Conservation (phyloP, 1,140 invertebrate species). For the Colletes gigas region DNA sequence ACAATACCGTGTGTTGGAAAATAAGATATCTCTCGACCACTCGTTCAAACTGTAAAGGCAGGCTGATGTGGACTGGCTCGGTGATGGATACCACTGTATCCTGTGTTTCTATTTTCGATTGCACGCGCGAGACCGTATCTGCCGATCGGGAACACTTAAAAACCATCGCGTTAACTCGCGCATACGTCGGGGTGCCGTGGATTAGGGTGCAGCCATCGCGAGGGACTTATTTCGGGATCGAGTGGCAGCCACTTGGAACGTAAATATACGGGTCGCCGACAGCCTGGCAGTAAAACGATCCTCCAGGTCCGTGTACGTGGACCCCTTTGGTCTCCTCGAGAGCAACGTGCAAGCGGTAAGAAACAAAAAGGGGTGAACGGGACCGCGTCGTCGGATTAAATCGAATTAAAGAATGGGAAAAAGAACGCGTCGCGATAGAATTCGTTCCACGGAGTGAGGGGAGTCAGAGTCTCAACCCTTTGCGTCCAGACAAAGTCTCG, state of each 20-base stretch:
- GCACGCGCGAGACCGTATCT: neutral
- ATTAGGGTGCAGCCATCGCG: constrained; percentile 27
- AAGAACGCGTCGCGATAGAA: constrained; percentile 14
- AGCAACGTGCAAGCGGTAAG: neutral
- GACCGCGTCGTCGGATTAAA: constrained; percentile 4
- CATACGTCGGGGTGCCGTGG: neutral
- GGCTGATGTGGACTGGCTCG: too few relatives aligned
- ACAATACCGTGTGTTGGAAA: too few relatives aligned
- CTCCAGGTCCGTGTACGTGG: neutral
- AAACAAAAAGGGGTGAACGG: neutral
- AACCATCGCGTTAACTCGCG: constrained; percentile 17
- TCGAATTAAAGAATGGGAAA: constrained; percentile 13
- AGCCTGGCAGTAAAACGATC: constrained; percentile 24
- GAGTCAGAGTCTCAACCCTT: constrained; percentile 16
- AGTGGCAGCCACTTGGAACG: constrained; percentile 52
- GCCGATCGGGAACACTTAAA: constrained; percentile 19
- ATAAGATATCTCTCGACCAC: too few relatives aligned
- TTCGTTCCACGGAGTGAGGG: neutral
- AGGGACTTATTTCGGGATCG: constrained; percentile 59
- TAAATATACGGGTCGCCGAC: constrained; percentile 47
- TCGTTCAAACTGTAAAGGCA: too few relatives aligned
- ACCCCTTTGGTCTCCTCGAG: neutral
- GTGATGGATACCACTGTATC: too few relatives aligned
- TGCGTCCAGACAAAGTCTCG: neutral
- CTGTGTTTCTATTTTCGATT: constrained; percentile 45